Conservation (phyloP, 23 tunicate genomes). For the Trididemnum miniatum region DNA sequence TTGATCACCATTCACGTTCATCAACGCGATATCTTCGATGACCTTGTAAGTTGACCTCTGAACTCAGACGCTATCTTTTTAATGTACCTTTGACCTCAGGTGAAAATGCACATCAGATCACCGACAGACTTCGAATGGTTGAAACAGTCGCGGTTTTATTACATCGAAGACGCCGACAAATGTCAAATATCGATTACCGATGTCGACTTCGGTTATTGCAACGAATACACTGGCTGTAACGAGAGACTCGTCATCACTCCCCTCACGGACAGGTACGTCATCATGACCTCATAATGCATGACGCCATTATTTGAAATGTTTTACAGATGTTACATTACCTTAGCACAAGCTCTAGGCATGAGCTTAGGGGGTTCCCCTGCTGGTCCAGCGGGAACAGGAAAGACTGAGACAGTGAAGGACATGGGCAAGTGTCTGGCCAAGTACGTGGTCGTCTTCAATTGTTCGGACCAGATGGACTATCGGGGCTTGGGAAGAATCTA, state of each 20-base stretch:
- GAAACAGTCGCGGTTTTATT: conserved; percentile 84
- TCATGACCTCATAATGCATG: no score
- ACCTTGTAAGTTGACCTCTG: conserved; percentile 51
- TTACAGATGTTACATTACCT: conserved; percentile 80
- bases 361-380: conserved; percentile 90
- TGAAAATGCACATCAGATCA: conserved; percentile 64
- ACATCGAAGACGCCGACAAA: conserved; percentile 84
- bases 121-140: conserved; percentile 88
- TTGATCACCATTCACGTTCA: conserved; percentile 89
- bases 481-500: conserved; percentile 88
- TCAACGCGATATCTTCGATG: conserved; percentile 88
- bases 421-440: conserved; percentile 91
- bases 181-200: conserved; percentile 82
- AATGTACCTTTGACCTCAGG: conserved; percentile 17
- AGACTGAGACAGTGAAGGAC: conserved; percentile 89
- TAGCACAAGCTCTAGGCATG: conserved; percentile 90
- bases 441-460: conserved; percentile 90
- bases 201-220: conserved; percentile 80
- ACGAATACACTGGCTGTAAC: conserved; percentile 87
- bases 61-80: no score
- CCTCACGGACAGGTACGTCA: conserved; percentile 74
- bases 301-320: not conserved
- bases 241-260: conserved; percentile 90
- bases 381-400: conserved; percentile 95
- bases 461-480: conserved; percentile 96